Evolutionary conservation across 2,797 vertebrate species (phyloP), one percentile per base, ranked within the genome.

Genomic region (Moxostoma hubbsi): DNA sequence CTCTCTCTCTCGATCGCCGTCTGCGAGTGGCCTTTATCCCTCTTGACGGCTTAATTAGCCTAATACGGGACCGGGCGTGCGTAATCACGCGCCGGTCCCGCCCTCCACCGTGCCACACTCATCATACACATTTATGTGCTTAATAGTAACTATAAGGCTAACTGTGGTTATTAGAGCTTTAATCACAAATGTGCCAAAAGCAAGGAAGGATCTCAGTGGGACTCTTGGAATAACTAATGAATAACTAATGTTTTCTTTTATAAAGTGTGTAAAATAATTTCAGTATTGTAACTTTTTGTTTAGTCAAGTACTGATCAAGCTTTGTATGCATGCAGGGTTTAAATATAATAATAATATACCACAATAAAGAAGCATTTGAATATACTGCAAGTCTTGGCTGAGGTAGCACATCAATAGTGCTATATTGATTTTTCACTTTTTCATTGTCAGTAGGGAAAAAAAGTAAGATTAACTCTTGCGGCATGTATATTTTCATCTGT

Each of bases 291-390:
- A 12, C 9, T 62, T 43, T 45, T 12, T 43, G 36, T 36, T 57
- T 6, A 57, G 55, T 7, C 51, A 73, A 43, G n/a, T 53, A 36
- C 36, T 36, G 36, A 36, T 58, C 0, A 18, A 65, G 66, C 45
- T 9, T 12, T 53, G 45, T 13, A 59, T 71, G 66, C 7, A 78
- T 67, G 24, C 45, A 58, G 63, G 75, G 0, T 86, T 79, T 75
- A 4, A 18, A 66, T 65, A 66, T 63, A 79, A 75, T 73, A 45
- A 55, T 69, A 18, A 11, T n/a, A 69, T 50, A 63, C 18, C 10
- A 36, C 36, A 36, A 36, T 36, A 36, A 55, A 79, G 62, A n/a
- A 79, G 18, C 59, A 54, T 79, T 13, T 13, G 18, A 57, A 65
- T 45, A 64, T 58, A 49, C 11, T 36, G 36, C 36, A 36, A 36